These are phyloP conservation scores for Eurytoma californica DNA, from an alignment of 2,888 invertebrate genomes.

Conservation along the genomic window DNA sequence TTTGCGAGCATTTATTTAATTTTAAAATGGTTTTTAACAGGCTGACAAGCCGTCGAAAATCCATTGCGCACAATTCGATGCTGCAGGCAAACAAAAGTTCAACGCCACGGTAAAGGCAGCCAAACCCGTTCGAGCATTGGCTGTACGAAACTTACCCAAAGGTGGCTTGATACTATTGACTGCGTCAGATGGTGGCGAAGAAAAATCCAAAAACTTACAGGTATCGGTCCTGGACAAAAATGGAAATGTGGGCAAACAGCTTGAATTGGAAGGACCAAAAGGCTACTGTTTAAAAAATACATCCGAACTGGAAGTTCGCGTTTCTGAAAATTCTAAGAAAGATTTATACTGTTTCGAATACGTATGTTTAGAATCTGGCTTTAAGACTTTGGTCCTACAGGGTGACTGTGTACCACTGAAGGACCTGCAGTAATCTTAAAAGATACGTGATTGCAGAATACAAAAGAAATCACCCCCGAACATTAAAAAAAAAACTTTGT, in stretches of 20 bases:
- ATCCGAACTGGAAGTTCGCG: conserved; percentile 20
- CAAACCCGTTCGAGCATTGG: background rate
- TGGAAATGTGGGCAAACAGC: background rate
- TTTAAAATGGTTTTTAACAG: background rate
- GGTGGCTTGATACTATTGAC: conserved; percentile 26
- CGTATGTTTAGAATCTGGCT: conserved; percentile 2
- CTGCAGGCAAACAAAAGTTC: background rate
- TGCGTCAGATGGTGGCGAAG: background rate
- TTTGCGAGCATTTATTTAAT: background rate
- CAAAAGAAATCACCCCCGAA: too few relatives aligned
- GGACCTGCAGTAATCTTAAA: too few relatives aligned
- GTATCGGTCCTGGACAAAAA: background rate
- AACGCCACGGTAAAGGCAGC: background rate
- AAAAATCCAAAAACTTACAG: background rate
- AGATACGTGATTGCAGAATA: too few relatives aligned
- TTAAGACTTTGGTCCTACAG: background rate
- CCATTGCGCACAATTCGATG: conserved; percentile 28
- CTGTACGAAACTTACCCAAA: conserved; percentile 20
- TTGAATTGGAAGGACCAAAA: background rate
- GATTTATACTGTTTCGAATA: conserved; percentile 37
- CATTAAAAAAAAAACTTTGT: too few relatives aligned
- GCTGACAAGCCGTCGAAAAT: background rate
- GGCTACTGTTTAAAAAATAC: background rate
- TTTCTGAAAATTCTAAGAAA: conserved; percentile 10
- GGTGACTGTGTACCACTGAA: background rate